Base-by-base conservation (phyloP, 2,888 invertebrate species). In the Apotomis turbidana region DNA sequence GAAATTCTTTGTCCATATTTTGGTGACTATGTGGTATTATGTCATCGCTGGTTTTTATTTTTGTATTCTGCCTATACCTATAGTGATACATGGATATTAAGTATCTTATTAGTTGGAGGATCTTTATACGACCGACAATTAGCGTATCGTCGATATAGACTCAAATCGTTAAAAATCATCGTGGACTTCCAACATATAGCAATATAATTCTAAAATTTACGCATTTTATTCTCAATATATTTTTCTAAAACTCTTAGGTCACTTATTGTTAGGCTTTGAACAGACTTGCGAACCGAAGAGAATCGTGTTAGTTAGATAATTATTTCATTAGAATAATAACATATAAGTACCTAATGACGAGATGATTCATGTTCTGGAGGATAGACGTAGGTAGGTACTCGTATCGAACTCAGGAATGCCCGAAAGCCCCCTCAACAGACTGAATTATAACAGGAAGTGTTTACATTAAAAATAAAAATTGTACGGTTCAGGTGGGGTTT, bases 161-260 rank as follows among this genome's bases (percentile, higher is more conserved):
- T 60, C 41, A 13, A 27, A 12, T 71, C 54, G 54, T 60, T 64
- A 54, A 54, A 41, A 70, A 60, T 71, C 46, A 61, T 71, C 59
- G 49, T 61, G 71, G 71, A 66, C 60, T 71, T 61, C 71, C 70
- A 70, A n/a, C n/a, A 44, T 52, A 58, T 58, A 63, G 44, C 58
- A 70, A 57, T 63, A 62, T 51, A 52, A 49, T 58, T 57, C 44
- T 58, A 63, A 58, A 58, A 51, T 58, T 58, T 41, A 63, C 44
- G 55, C 66, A 66, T 27, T 57, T 66, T 46, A n/a, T 13, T 38
- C 57, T 12, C 57, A 38, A 70, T 62, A 70, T 70, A 69, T 70
- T 70, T 70, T 70, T 62, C 49, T 70, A 70, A 41, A 63, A 13
- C 13, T 46, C 15, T 69, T 55, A 49, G 49, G 49, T 49, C 41